Evolutionary conservation across 1,140 invertebrate genomes (phyloP).

Genomic region (Fopius arisanus): DNA sequence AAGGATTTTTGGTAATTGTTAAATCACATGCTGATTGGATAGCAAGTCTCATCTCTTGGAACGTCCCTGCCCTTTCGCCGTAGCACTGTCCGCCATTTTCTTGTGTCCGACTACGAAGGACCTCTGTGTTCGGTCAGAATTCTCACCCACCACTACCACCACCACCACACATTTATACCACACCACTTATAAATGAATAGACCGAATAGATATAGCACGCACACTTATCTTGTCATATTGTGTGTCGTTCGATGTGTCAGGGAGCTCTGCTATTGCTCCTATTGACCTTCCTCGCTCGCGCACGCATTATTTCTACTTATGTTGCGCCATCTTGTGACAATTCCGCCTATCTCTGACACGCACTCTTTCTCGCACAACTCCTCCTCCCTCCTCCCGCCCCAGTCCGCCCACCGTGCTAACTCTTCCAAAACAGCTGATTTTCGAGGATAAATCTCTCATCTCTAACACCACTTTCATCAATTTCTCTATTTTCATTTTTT

Average conservation of each 20-base stretch:
- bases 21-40: constrained; percentile 19
- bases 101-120: constrained; percentile 48
- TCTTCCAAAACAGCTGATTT: no score
- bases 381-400: no score
- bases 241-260: no score
- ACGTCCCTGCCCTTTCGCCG: constrained; percentile 64
- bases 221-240: no score
- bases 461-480: no score
- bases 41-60: constrained; percentile 48
- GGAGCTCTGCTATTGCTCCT: no score
- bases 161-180: constrained; percentile 13
- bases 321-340: background rate
- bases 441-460: no score
- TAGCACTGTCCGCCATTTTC: constrained; percentile 63
- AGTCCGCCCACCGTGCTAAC: no score
- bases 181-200: background rate
- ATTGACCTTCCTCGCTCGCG: no score
- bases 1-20: background rate
- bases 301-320: background rate
- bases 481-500: background rate
- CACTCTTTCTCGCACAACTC: no score
- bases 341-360: background rate
- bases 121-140: constrained; percentile 25
- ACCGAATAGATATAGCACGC: no score
- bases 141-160: no score